These are phyloP conservation scores for Sander lucioperca DNA, from an alignment of 2,113 vertebrate species.

Conservation along the genomic window DNA sequence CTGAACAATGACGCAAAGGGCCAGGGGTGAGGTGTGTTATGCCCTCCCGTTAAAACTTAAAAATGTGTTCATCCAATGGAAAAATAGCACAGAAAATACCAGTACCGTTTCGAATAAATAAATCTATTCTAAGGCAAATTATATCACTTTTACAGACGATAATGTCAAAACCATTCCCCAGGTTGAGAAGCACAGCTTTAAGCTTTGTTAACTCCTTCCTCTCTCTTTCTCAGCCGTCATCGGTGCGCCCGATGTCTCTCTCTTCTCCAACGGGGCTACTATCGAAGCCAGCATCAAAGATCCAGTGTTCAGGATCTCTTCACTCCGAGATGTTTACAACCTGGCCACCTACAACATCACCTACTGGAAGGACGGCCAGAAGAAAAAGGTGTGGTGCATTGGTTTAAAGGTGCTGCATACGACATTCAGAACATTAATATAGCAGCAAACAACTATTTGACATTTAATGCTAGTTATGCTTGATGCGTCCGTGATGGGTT, in stretches of 20 bases:
- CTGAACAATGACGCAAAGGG: neutral
- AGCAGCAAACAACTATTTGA: too few relatives aligned
- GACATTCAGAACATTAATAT: too few relatives aligned
- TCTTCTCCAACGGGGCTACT: conserved; percentile 30
- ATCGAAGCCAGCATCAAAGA: conserved; percentile 72
- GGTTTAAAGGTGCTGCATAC: neutral
- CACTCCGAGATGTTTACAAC: conserved; percentile 32
- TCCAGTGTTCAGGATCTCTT: conserved; percentile 51
- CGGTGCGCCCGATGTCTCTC: conserved; percentile 67
- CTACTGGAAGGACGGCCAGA: conserved; percentile 74
- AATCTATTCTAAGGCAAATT: too few relatives aligned
- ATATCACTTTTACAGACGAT: too few relatives aligned
- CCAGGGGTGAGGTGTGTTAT: too few relatives aligned
- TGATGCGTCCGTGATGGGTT: too few relatives aligned
- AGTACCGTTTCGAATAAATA: too few relatives aligned
- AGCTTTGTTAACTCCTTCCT: neutral
- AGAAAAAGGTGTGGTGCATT: conserved; percentile 56
- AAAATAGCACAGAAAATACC: too few relatives aligned
- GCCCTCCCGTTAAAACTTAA: too few relatives aligned
- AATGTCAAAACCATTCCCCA: too few relatives aligned
- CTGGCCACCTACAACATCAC: conserved; percentile 55
- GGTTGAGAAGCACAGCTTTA: neutral
- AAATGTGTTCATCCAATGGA: too few relatives aligned
- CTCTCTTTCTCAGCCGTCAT: conserved; percentile 67
- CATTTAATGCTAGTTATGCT: too few relatives aligned